Conservation (phyloP, 2,113 vertebrate species). For the Morone saxatilis region DNA sequence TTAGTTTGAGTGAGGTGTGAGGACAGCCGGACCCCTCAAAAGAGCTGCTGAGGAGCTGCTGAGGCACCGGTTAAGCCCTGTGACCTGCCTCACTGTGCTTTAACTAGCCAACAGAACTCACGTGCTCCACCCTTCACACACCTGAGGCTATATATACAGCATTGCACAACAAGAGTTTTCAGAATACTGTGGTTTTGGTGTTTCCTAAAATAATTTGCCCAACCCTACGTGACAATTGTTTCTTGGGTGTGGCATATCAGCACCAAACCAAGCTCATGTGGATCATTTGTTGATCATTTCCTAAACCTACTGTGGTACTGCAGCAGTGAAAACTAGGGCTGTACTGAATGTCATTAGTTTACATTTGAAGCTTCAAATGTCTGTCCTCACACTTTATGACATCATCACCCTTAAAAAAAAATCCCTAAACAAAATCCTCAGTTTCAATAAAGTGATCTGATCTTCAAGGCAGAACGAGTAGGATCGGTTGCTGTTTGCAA, state of each 20-base stretch:
- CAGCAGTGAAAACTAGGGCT: no score
- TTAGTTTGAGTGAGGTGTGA: neutral
- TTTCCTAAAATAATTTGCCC: neutral
- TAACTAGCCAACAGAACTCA: neutral
- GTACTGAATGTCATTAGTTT: no score
- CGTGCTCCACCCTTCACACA: neutral
- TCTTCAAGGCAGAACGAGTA: no score
- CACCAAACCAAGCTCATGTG: no score
- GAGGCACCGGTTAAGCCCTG: neutral
- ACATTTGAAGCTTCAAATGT: no score
- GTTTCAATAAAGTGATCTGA: no score
- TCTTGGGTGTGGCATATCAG: conserved; percentile 5
- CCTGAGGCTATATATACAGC: neutral
- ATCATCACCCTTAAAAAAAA: no score
- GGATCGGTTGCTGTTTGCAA: no score
- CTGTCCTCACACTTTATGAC: no score
- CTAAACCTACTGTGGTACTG: no score
- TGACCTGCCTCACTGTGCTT: neutral
- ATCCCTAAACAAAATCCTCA: no score
- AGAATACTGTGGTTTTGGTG: conserved; percentile 13
- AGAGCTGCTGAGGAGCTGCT: neutral
- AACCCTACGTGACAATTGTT: neutral
- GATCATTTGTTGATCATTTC: no score
- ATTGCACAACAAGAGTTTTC: conserved; percentile 13
- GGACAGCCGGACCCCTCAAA: neutral